Evolutionary conservation across 2,113 vertebrate genomes (phyloP).

Genomic region (Zosterops lateralis): DNA sequence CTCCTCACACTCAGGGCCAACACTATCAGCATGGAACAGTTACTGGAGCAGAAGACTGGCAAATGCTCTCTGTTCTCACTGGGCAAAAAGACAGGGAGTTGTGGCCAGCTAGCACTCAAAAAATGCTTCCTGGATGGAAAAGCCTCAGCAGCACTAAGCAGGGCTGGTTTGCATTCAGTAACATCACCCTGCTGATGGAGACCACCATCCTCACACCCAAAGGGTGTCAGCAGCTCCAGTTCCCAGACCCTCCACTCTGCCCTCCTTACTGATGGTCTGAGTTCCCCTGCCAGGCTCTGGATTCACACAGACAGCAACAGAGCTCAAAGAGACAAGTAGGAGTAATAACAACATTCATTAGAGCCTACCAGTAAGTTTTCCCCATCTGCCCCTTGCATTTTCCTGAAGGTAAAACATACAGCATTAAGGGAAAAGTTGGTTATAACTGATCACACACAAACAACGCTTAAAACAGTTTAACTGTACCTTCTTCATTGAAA

Average conservation of each 20-base stretch:
- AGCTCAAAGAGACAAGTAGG: background rate
- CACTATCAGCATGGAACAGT: background rate
- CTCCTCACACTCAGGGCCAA: background rate
- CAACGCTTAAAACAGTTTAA: background rate
- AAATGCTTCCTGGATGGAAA: background rate
- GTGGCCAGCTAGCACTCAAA: background rate
- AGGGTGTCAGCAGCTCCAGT: background rate
- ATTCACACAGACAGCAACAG: background rate
- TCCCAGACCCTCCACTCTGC: background rate
- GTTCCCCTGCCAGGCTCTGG: background rate
- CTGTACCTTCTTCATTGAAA: background rate
- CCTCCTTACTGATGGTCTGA: accelerated
- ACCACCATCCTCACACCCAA: background rate
- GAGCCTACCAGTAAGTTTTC: background rate
- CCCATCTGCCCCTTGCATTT: background rate
- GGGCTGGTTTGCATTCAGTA: background rate
- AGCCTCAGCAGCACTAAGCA: background rate
- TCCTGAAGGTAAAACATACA: background rate
- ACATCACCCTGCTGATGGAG: accelerated
- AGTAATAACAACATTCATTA: background rate
- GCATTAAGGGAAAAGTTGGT: background rate
- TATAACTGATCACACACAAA: background rate
- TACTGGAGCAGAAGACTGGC: background rate
- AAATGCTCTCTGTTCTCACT: background rate
- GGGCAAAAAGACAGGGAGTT: background rate